Base-by-base conservation (phyloP, 2,888 invertebrate genomes). In the Scaptomyza cyrtandrae region DNA sequence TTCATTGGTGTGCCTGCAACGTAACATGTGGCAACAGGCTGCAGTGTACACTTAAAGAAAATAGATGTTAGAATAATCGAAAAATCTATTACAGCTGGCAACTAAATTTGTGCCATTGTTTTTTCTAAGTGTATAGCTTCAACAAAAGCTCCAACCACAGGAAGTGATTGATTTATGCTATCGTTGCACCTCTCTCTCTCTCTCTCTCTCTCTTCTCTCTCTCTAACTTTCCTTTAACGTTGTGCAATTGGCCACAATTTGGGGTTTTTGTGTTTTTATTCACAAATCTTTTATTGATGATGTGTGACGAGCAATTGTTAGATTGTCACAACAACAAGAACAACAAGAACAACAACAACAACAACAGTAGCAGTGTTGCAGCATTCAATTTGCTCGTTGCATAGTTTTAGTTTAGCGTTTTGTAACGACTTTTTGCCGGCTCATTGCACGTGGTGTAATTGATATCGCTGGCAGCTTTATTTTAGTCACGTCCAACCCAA, bases 101-200 rank as follows among this genome's bases (percentile, higher is more conserved):
- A 16, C 16, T 41, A 41, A 9, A 14, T 3, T 7, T 24, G 24
- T 24, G 24, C 24, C 24, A 2, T 37, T 37, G 4, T 10, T 52
- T 27, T 37, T 14, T 11, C 5, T 7, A 1, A 27, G 52, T 52
- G 52, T 52, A 37, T 2, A 13, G 14, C 16, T 16, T 4, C 10
- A 10, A 11, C 67, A 75, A 75, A 81, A 67, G 78, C 71, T 84
- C 67, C 57, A 75, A 70, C 69, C 65, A 71, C 74, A 85, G 84
- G 82, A 85, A 80, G 86, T 87, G 87, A 85, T 85, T 85, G 84
- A 85, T 85, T 85, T 85, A 85, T 85, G 80, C 58, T 49, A n/a
- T 49, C 52, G n/a, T 24, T 7, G 14, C 43, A 9, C 44, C 13
- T 29, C 3, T 14, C 14, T 45, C 56, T 29, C 29, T 29, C 29